Percentiles rank a stretch among this genome's conserved stretches.
Conservation (phyloP, 2,113 vertebrate genomes). For the Numida meleagris region DNA sequence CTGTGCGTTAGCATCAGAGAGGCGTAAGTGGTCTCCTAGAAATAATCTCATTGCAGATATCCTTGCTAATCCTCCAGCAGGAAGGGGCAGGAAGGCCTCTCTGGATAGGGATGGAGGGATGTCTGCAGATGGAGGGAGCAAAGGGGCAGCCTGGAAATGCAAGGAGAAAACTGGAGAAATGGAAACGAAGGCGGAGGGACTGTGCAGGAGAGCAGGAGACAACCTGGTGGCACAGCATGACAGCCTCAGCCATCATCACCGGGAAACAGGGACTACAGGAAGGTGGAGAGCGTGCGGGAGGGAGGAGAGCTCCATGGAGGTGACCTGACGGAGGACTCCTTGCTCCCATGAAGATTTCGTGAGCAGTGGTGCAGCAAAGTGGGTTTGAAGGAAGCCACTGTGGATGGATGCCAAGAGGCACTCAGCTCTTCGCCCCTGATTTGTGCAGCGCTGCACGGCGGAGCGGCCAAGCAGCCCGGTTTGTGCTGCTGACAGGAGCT, state of each 20-base stretch:
- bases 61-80: fast-evolving
- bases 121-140: background rate
- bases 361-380: background rate
- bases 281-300: background rate
- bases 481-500: conserved; percentile 1
- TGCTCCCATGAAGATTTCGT: background rate
- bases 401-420: background rate
- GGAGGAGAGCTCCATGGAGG: background rate
- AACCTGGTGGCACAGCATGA: background rate
- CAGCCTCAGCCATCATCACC: background rate
- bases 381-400: background rate
- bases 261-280: background rate
- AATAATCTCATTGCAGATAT: conserved; percentile 20
- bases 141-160: background rate
- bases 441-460: background rate
- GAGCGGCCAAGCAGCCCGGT: background rate
- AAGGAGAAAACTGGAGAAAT: background rate
- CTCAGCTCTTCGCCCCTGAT: background rate
- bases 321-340: background rate
- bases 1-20: background rate
- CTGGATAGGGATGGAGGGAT: background rate
- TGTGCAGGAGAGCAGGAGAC: background rate
- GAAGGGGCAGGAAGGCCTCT: background rate
- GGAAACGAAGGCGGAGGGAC: background rate
- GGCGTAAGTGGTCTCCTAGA: background rate